These are phyloP conservation scores for Maccullochella peelii DNA, from an alignment of 2,113 vertebrate genomes.

Conservation along the genomic window DNA sequence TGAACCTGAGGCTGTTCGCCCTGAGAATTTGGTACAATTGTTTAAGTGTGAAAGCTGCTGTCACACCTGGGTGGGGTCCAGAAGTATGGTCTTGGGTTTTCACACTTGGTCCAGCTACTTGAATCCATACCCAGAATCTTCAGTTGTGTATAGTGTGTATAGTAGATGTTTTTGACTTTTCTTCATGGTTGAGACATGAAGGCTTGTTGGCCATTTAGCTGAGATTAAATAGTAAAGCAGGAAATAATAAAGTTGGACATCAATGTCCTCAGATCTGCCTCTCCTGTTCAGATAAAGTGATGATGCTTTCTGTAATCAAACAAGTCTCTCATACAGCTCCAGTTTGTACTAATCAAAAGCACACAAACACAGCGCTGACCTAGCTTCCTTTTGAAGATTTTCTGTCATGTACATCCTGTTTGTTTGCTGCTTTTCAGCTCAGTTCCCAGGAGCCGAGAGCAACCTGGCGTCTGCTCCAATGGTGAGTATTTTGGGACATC, in stretches of 20 bases:
- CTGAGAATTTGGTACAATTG: slow-evolving; percentile 42
- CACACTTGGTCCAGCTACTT: slow-evolving; percentile 37
- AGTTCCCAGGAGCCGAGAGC: background rate
- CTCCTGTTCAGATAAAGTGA: background rate
- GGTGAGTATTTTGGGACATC: slow-evolving; percentile 13
- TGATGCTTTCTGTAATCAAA: slow-evolving; percentile 18
- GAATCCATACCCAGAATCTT: slow-evolving; percentile 9
- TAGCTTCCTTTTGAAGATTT: slow-evolving; percentile 12
- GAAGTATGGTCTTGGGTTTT: slow-evolving; percentile 33
- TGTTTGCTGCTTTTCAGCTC: slow-evolving; percentile 9
- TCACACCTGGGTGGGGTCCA: slow-evolving; percentile 48
- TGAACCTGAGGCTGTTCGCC: slow-evolving; percentile 33
- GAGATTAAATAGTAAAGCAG: background rate
- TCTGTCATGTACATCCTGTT: slow-evolving; percentile 17
- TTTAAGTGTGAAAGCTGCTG: slow-evolving; percentile 51
- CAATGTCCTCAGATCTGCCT: background rate
- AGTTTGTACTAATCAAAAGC: background rate
- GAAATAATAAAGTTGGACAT: background rate
- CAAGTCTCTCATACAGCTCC: background rate
- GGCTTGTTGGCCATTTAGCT: background rate
- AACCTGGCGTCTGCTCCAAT: background rate
- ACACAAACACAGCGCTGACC: background rate
- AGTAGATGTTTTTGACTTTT: background rate
- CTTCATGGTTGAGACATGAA: background rate
- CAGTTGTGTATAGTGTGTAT: background rate